phyloP scores from a whole-genome alignment of 2,888 invertebrate species.

The Calephelis perditalis region DNA sequence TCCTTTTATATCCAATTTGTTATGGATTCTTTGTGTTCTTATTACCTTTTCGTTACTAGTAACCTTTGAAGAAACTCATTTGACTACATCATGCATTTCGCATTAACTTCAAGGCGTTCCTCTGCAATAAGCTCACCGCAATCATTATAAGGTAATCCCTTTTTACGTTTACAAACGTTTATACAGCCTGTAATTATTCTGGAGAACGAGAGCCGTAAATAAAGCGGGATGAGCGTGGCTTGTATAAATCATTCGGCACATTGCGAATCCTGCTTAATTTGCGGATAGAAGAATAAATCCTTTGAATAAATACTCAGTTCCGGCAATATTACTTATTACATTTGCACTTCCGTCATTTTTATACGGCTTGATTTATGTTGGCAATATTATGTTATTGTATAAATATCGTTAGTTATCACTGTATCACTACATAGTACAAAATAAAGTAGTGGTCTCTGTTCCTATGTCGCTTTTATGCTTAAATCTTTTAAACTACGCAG shows the following conservation, averaged over 20 bases:
- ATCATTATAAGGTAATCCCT: conserved; percentile 48
- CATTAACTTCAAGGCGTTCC: conserved; percentile 30
- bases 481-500: too few species aligned
- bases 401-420: too few species aligned
- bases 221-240: conserved; percentile 70
- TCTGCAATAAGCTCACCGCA: conserved; percentile 51
- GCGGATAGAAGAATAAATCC: conserved; percentile 73
- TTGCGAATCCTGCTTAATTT: conserved; percentile 62
- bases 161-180: conserved; percentile 68
- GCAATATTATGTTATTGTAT: too few species aligned
- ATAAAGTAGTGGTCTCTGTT: too few species aligned
- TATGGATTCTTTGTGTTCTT: too few species aligned
- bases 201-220: conserved; percentile 66
- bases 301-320: conserved; percentile 58
- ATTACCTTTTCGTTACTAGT: too few species aligned
- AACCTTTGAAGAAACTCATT: background rate
- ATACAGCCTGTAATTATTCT: conserved; percentile 69
- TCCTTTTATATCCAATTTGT: too few species aligned
- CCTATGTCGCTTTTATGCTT: too few species aligned
- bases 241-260: conserved; percentile 72
- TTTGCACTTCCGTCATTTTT: conserved; percentile 1
- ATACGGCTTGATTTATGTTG: too few species aligned
- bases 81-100: conserved; percentile 11
- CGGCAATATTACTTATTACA: conserved; percentile 14
- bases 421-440: too few species aligned